Evolutionary conservation across 2,113 vertebrate species (phyloP), one percentile per base, ranked within the genome.

Genomic region (Hippocampus guttulatus): DNA sequence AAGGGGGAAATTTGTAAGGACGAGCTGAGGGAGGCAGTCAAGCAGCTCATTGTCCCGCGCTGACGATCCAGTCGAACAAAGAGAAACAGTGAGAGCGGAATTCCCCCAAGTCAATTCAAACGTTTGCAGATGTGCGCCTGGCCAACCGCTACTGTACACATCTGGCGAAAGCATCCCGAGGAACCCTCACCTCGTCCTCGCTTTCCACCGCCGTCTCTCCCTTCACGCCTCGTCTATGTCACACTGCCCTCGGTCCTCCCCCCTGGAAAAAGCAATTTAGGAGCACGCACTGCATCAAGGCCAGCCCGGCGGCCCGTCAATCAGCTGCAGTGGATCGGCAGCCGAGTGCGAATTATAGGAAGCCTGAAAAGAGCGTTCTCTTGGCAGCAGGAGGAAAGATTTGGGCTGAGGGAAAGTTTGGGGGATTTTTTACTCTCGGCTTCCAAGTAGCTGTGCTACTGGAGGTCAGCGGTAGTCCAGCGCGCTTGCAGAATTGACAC

Each of bases 61-160:
- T 54, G 57, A 78, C 73, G 81, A 80, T 78, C 65, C 68, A 81
- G 71, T 12, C 0, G 73, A 71, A 78, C 68, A 75, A 75, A 80
- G 75, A 70, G 52, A 25, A 12, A 23, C 80, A 71, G 79, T 23
- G 75, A 78, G 73, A 55, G 76, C 85, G 89, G 87, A 91, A 90
- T 87, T 89, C 84, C 88, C 87, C 89, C 43, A 83, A 41, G 78
- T 78, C 73, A 70, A 74, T 88, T 83, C 76, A 87, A 90, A 85
- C 71, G 75, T 55, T 87, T 87, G 80, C 90, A 91, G 90, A 91
- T 91, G 90, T 89, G 81, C 38, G 76, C 66, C 83, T 83, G 85
- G 80, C 74, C 43, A 75, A 68, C 79, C 74, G 77, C 85, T 88
- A 85, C 88, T 77, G 81, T 78, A 60, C 83, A 87, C 90, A 91